These are phyloP conservation scores for Tarsius wallacei DNA, from an alignment of 2,797 vertebrate genomes.

Conservation along the genomic window DNA sequence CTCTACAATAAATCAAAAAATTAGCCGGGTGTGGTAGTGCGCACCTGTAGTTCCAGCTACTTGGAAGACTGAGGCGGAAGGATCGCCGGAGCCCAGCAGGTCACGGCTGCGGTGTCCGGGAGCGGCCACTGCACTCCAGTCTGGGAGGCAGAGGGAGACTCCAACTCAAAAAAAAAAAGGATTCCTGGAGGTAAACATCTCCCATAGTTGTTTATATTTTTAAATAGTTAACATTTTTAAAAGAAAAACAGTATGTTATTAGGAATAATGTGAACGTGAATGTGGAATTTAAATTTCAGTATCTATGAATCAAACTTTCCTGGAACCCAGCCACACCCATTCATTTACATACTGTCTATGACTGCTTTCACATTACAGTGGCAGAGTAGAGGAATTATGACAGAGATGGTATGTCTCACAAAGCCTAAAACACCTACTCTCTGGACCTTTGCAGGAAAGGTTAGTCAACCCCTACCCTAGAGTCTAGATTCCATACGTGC, in stretches of 20 bases:
- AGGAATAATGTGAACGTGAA: neutral
- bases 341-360: neutral
- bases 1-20: no score
- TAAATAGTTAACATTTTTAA: constrained; percentile 3
- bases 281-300: constrained; percentile 30
- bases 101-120: no score
- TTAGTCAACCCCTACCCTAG: neutral
- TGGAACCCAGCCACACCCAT: neutral
- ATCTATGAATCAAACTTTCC: constrained; percentile 26
- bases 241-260: neutral
- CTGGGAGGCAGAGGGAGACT: no score
- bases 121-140: no score
- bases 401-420: neutral
- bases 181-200: neutral
- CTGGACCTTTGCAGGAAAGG: neutral
- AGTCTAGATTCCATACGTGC: neutral
- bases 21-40: no score
- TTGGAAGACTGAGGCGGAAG: no score
- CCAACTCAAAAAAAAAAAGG: no score
- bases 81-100: no score
- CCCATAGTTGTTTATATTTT: neutral
- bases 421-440: neutral
- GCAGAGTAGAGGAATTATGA: neutral
- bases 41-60: no score
- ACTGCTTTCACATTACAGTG: neutral